Base-by-base conservation (phyloP, 2,888 invertebrate species). In the Carpatolechia fugitivella region DNA sequence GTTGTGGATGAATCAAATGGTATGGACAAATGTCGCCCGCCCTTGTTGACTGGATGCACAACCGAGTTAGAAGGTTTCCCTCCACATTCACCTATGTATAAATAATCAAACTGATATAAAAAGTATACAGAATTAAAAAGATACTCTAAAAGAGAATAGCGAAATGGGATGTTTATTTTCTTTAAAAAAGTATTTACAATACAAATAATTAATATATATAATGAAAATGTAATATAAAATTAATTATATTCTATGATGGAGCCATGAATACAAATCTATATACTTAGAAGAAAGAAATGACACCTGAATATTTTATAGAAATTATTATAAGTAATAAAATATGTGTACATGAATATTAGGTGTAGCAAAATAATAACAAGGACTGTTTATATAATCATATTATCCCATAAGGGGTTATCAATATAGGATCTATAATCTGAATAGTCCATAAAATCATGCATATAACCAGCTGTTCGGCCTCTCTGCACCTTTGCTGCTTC, bases 11-110 rank as follows among this genome's bases (percentile, higher is more conserved):
- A 76, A 70, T 88, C 87, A 76, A 86, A 86, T 61, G 90, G 88
- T 72, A 89, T 77, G 60, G 89, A 89, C 61, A 89, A 80, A 76
- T 88, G 85, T 35, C 88, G 80, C 56, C 83, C 85, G 61, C 82
- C 80, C 73, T 86, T 89, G 57, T 77, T 79, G 60, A 78, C 69
- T 56, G 78, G 74, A 64, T 76, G 76, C 61, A 72, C 75, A 65
- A 72, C 77, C 66, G 76, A 66, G 70, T 80, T 77, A 66, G 31
- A 6, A 16, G 74, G 63, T 70, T 80, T 84, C 61, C 83, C 84
- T 54, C 74, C 76, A 63, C 64, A 74, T 54, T 82, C 78, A 84
- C 86, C 89, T 89, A 83, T 54, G 2, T n/a, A 35, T 35, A n/a
- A 35, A 35, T n/a, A 35, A 35, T 8, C 35, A n/a, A 3, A n/a